Evolutionary conservation across 2,113 vertebrate species (phyloP).

Genomic region (Pelvicachromis taeniatus): DNA sequence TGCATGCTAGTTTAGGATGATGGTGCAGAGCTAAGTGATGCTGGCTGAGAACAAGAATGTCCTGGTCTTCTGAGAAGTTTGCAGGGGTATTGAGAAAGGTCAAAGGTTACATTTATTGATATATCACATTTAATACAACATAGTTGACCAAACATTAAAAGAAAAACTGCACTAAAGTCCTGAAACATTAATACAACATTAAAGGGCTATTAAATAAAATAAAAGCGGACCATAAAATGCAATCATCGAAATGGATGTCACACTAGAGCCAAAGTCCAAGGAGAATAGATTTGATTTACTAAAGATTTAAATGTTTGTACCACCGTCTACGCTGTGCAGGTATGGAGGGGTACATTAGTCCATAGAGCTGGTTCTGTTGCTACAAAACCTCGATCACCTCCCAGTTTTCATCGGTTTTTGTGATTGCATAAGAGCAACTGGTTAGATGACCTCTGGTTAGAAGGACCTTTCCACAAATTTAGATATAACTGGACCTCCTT

Average conservation of each 20-base stretch:
- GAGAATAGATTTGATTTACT: accelerated
- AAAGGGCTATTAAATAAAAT: not conserved
- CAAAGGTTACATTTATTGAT: not conserved
- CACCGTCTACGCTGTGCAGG: accelerated
- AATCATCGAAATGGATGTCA: accelerated
- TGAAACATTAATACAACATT: accelerated
- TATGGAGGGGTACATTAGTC: not conserved
- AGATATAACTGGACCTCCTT: not conserved
- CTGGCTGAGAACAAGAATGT: not conserved
- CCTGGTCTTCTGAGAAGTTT: not conserved
- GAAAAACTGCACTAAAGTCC: not conserved
- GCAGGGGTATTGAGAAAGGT: not conserved
- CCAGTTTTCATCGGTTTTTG: not conserved
- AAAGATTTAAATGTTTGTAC: not conserved
- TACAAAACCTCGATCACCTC: accelerated
- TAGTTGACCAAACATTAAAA: not conserved
- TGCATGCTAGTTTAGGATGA: not conserved
- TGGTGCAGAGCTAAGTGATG: accelerated
- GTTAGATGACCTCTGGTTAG: not conserved
- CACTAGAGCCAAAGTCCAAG: not conserved
- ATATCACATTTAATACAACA: not conserved
- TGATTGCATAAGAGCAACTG: not conserved
- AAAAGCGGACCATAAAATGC: not conserved
- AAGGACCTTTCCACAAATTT: not conserved
- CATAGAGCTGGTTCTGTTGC: accelerated